Percentiles rank a stretch among this genome's conserved stretches.
These are phyloP conservation scores for Pseudotriccus pelzelni DNA, from an alignment of 2,797 vertebrate genomes.

Conservation along the genomic window DNA sequence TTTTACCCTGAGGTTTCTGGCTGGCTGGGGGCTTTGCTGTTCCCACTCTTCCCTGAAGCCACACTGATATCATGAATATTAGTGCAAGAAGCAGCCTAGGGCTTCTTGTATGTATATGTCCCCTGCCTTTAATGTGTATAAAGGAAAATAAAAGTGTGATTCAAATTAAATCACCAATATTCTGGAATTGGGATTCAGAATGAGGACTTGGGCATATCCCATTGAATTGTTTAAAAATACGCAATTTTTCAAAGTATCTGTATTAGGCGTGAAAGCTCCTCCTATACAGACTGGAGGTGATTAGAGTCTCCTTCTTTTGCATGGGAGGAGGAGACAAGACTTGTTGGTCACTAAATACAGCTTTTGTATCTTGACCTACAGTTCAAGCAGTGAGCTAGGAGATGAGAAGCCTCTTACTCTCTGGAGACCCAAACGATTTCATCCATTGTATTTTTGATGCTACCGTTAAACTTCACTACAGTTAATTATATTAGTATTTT, in stretches of 20 bases:
- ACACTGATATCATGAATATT: not conserved
- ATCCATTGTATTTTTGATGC: not conserved
- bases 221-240: not conserved
- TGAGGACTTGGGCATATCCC: not conserved
- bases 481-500: not conserved
- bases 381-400: not conserved
- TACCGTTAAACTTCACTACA: not conserved
- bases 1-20: not conserved
- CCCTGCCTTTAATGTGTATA: not conserved
- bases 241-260: not conserved
- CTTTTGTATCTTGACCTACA: not conserved
- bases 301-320: not conserved
- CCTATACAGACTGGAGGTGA: not conserved
- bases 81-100: not conserved
- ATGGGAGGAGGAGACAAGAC: not conserved
- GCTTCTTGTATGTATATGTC: not conserved
- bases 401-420: not conserved
- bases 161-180: not conserved
- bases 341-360: not conserved
- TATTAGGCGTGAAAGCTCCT: not conserved
- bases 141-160: not conserved
- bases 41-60: not conserved
- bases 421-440: not conserved
- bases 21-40: not conserved
- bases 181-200: not conserved